Base-by-base conservation (phyloP, 2,888 invertebrate genomes). In the Parnassius smintheus region DNA sequence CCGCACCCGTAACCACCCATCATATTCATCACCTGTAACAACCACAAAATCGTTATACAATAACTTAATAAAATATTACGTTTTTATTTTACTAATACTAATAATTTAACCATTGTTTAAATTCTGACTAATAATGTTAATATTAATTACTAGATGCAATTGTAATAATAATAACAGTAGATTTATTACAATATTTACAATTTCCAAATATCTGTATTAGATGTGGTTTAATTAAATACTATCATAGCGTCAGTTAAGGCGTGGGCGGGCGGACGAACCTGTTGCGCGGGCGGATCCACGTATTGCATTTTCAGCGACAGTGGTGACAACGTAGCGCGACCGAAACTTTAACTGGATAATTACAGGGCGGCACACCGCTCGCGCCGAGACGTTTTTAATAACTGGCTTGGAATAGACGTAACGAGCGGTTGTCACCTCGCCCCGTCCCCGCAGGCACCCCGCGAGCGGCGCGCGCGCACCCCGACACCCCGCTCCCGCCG, bases 301-400 rank as follows among this genome's bases (percentile, higher is more conserved):
- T 90, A 91, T 82, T 90, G 91, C 90, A 91, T 90, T 82, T 89
- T 89, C 88, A 87, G 87, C 70, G 81, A 78, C 76, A 71, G 80
- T 78, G 87, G 86, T 87, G 89, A 90, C 89, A 88, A 85, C 86
- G 83, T 78, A 78, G 81, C 77, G 81, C 81, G 71, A 85, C 81
- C 75, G 82, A 85, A 81, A 83, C 82, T 87, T 80, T 86, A 88
- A 88, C 86, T 86, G 83, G 83, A 88, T 91, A 91, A 92, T 92
- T 91, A 91, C 88, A 90, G 91, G 91, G 91, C 91, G 91, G 91
- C 83, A 73, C 91, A 88, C 91, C 91, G 88, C 82, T 91, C 92
- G 84, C 92, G 91, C 83, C 92, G 91, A 92, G 92, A 92, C 89
- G 92, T 92, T 92, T 92, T 92, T 92, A 92, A 92, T 92, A 92